Conservation (phyloP, 2,888 invertebrate genomes). For the Cinara cedri region DNA sequence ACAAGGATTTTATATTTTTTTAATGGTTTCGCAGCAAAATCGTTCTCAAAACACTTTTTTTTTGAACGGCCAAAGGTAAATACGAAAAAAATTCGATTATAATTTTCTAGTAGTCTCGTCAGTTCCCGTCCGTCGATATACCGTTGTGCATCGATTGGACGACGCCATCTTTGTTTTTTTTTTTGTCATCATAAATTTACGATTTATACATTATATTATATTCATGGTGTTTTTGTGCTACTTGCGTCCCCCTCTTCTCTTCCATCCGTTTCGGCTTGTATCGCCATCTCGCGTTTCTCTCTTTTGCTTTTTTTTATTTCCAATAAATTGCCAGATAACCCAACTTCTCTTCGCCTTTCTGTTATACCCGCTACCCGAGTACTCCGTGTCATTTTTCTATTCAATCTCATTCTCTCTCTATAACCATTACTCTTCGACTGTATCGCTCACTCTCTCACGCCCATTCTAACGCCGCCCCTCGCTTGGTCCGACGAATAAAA, state of each 20-base stretch:
- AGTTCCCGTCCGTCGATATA: conserved; percentile 34
- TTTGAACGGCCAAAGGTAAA: conserved; percentile 39
- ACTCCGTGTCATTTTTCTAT: too few relatives aligned
- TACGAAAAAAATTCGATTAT: conserved; percentile 33
- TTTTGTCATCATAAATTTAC: not conserved
- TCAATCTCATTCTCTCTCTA: too few relatives aligned
- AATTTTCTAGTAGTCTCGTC: conserved; percentile 30
- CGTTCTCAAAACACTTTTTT: conserved; percentile 30
- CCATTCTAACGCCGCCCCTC: not conserved
- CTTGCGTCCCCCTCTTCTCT: not conserved
- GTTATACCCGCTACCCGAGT: too few relatives aligned
- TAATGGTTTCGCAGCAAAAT: conserved; percentile 11
- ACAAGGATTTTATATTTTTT: too few relatives aligned
- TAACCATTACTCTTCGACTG: too few relatives aligned
- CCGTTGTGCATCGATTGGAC: conserved; percentile 26
- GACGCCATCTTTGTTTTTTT: conserved; percentile 50
- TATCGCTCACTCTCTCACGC: conserved; percentile 13
- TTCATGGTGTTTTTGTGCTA: conserved; percentile 9
- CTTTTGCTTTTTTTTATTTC: too few relatives aligned
- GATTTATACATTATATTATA: not conserved
- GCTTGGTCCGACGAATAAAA: too few relatives aligned
- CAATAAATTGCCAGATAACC: too few relatives aligned
- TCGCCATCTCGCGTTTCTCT: too few relatives aligned
- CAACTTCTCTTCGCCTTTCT: too few relatives aligned
- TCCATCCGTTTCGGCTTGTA: not conserved